Evolutionary conservation across 2,888 invertebrate species (phyloP).

Genomic region (Petrophora chlorosata): DNA sequence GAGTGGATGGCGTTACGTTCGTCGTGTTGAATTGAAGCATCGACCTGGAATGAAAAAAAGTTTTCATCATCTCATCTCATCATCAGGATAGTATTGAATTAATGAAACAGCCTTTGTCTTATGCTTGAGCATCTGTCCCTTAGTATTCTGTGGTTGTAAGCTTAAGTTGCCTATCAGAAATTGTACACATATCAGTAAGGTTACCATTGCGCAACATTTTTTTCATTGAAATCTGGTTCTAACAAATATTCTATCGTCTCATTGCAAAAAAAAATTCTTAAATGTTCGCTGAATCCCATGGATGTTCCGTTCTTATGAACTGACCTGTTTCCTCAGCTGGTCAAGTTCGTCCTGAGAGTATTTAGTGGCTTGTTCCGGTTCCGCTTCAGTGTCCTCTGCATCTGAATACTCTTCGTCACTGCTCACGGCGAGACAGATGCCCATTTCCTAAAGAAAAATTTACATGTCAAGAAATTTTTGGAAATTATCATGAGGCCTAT

Average conservation of each 20-base stretch:
- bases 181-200: no score
- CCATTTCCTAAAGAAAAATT: slow-evolving; percentile 62
- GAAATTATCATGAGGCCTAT: background rate
- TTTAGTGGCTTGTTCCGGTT: slow-evolving; percentile 46
- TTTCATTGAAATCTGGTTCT: slow-evolving; percentile 54
- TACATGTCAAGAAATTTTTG: background rate
- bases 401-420: slow-evolving; percentile 63
- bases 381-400: slow-evolving; percentile 50
- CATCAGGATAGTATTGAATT: no score
- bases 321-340: slow-evolving; percentile 64
- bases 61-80: no score
- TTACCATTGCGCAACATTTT: no score
- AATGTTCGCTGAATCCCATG: no score
- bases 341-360: slow-evolving; percentile 76
- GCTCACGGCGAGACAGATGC: slow-evolving; percentile 66
- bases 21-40: slow-evolving; percentile 69
- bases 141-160: no score
- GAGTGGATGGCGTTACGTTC: slow-evolving; percentile 48
- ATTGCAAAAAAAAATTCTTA: no score
- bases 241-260: no score
- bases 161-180: no score
- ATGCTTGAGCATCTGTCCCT: no score
- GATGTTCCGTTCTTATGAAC: no score
- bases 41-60: slow-evolving; percentile 67
- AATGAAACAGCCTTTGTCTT: no score